Evolutionary conservation across 2,888 invertebrate genomes (phyloP), one percentile per base, ranked within the genome.

Genomic region (Drosophila melanosoma): DNA sequence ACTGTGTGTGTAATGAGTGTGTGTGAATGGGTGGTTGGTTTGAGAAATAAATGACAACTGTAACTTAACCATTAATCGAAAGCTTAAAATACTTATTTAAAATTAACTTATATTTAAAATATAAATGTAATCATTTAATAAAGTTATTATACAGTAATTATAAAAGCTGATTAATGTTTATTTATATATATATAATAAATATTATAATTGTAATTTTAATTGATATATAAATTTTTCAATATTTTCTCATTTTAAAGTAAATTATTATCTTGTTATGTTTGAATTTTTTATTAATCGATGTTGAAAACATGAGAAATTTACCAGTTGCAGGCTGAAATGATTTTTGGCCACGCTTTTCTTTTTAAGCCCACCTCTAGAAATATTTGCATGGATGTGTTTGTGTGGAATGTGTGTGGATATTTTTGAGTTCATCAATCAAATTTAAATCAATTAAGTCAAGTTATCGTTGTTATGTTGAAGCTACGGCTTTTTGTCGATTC

Each of bases 371-470:
- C 20, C 36, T 53, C 23, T 54, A 38, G 26, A 12, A 26, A 26
- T 38, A 3, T 10, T n/a, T 11, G 1, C 1, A 10, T 20, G 3
- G 2, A 20, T 10, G 29, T 20, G 20, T n/a, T 11, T 35, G n/a
- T n/a, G 17, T 15, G 20, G 45, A 26, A 33, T 32, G 10, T 17
- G 40, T 11, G 23, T 7, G 20, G 20, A 0, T 33, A 17, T 69
- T 33, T 51, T 17, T 65, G 33, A 54, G 60, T 54, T 77, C 74
- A 79, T 88, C 81, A 81, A 85, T 86, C 86, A 78, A 71, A 78
- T 88, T 85, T 69, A 79, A 77, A 85, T 85, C 77, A 88, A 81
- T 88, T 83, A 81, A 69, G 65, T 73, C 52, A 45, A 83, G 64
- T 65, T 69, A 62, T 60, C 61, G 53, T 57, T 69, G 67, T 74